Percentiles rank a stretch among this genome's conserved stretches.
phyloP scores from a whole-genome alignment of 1,140 invertebrate genomes.

The Andrena cerasifolii region DNA sequence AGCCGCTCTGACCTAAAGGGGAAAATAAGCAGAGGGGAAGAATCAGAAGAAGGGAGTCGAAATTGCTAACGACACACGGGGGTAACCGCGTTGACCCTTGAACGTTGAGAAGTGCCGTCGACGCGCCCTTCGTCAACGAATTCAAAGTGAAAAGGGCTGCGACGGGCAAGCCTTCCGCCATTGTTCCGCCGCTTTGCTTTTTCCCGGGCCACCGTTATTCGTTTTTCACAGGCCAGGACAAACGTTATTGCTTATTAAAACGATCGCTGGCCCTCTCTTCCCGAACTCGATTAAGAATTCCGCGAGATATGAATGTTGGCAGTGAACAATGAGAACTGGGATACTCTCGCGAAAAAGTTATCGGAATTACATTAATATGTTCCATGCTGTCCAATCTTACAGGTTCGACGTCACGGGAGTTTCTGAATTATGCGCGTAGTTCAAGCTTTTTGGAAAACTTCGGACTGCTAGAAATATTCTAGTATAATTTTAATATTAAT shows the following conservation, averaged over 20 bases:
- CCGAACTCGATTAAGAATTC: no score
- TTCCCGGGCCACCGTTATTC: conserved; percentile 46
- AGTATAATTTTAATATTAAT: no score
- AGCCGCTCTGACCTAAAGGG: conserved; percentile 28
- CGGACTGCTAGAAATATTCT: no score
- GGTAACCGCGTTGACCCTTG: conserved; percentile 51
- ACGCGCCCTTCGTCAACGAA: conserved; percentile 52
- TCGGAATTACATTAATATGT: no score
- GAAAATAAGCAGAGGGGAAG: conserved; percentile 23
- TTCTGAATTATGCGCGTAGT: no score
- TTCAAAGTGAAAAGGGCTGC: conserved; percentile 60
- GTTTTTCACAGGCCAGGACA: conserved; percentile 10
- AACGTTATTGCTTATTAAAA: conserved; percentile 64
- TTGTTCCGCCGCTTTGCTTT: conserved; percentile 51
- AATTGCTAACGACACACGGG: conserved; percentile 61
- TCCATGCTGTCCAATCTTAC: no score
- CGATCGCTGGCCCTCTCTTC: no score
- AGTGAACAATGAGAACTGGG: no score
- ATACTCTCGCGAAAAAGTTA: no score
- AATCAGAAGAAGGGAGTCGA: conserved; percentile 47
- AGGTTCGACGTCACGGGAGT: no score
- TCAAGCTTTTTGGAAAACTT: no score
- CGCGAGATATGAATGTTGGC: no score
- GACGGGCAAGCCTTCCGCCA: conserved; percentile 41
- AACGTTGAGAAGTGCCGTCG: conserved; percentile 43